Evolutionary conservation across 2,888 invertebrate species (phyloP).

Genomic region (Volucella inflata): DNA sequence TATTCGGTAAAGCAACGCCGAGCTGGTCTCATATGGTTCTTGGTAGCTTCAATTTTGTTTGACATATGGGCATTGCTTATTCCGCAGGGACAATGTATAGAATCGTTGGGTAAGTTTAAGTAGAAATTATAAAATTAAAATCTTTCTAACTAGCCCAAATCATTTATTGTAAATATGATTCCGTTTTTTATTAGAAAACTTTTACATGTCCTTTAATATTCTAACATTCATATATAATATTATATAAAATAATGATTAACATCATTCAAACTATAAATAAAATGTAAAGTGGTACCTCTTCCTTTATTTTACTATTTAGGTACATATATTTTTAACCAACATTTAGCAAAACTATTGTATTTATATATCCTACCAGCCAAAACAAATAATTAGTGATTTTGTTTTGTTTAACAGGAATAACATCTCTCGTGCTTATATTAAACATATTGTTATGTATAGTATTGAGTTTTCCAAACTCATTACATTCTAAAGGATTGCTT

Average conservation of each 20-base stretch:
- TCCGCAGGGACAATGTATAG: slow-evolving; percentile 84
- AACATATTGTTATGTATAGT: slow-evolving; percentile 72
- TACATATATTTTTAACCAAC: no score
- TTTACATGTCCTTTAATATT: no score
- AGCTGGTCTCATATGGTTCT: slow-evolving; percentile 88
- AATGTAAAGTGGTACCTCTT: no score
- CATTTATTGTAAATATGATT: no score
- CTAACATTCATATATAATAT: no score
- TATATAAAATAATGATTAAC: no score
- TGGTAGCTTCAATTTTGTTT: slow-evolving; percentile 87
- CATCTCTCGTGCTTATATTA: slow-evolving; percentile 71
- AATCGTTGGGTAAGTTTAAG: slow-evolving; percentile 80
- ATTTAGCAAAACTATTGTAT: no score
- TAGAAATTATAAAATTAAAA: slow-evolving; percentile 31
- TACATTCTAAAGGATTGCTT: slow-evolving; percentile 56
- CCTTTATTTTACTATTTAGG: no score
- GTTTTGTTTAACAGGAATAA: slow-evolving; percentile 65
- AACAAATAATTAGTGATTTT: not conserved
- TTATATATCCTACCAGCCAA: no score
- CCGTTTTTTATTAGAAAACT: no score
- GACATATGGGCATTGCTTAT: slow-evolving; percentile 86
- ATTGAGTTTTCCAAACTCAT: slow-evolving; percentile 56
- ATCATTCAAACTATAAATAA: no score
- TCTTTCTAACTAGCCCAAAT: no score
- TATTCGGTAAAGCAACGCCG: slow-evolving; percentile 90